These are phyloP conservation scores for Trichonephila inaurata DNA, from an alignment of 1,140 invertebrate genomes.

Conservation along the genomic window DNA sequence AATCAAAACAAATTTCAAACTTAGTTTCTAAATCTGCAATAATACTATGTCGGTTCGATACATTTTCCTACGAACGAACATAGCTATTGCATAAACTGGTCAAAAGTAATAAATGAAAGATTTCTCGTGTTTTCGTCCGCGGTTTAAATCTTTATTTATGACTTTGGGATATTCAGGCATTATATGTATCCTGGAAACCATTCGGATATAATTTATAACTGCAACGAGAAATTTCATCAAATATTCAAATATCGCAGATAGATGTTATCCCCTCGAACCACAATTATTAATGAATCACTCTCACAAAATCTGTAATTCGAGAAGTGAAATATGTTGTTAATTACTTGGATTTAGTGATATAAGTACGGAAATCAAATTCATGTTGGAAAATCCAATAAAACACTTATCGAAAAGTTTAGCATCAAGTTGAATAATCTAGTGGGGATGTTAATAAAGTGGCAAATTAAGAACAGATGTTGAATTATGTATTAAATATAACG, in stretches of 20 bases:
- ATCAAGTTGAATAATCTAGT: no score
- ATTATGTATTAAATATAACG: no score
- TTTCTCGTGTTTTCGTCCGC: not conserved
- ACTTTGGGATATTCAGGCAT: not conserved
- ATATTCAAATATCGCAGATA: not conserved
- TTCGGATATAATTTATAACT: not conserved
- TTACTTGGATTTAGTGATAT: no score
- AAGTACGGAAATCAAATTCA: no score
- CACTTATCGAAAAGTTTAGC: no score
- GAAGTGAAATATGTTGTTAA: no score
- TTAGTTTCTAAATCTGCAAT: no score
- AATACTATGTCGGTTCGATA: not conserved
- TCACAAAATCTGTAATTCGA: not conserved
- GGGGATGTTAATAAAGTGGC: no score
- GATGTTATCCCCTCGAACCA: not conserved
- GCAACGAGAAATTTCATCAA: not conserved
- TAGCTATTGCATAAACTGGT: not conserved
- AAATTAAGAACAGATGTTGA: no score
- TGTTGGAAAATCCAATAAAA: no score
- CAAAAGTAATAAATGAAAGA: not conserved
- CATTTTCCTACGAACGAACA: not conserved
- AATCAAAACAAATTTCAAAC: no score
- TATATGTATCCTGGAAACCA: not conserved
- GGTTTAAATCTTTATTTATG: not conserved
- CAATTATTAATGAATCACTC: not conserved